Percentiles rank a stretch among this genome's conserved stretches.
Conservation (phyloP, 2,888 invertebrate genomes). For the Suillia variegata region DNA sequence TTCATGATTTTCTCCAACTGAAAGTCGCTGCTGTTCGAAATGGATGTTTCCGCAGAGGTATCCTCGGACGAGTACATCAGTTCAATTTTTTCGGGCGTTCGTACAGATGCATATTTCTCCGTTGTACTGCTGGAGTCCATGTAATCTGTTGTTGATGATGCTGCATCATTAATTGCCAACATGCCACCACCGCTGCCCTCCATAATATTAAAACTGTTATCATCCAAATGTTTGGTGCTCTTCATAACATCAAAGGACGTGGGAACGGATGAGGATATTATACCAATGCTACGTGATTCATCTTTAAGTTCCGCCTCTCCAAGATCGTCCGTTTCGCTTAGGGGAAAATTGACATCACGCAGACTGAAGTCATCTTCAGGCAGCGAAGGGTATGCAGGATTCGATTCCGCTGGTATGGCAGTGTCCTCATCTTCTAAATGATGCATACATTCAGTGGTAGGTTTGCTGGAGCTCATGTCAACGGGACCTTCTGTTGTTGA, state of each 20-base stretch:
- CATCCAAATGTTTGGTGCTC: slow-evolving; percentile 37
- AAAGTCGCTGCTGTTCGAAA: slow-evolving; percentile 43
- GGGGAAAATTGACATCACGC: slow-evolving; percentile 47
- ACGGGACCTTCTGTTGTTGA: slow-evolving; percentile 34
- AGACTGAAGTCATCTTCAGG: slow-evolving; percentile 64
- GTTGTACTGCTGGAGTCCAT: slow-evolving; percentile 22
- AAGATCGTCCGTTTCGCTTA: slow-evolving; percentile 48
- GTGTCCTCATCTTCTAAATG: slow-evolving; percentile 50
- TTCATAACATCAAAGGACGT: slow-evolving; percentile 36
- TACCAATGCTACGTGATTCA: slow-evolving; percentile 46
- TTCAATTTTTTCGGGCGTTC: slow-evolving; percentile 23
- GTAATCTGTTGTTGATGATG: slow-evolving; percentile 18
- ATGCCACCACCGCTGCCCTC: slow-evolving; percentile 33
- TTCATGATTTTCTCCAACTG: slow-evolving; percentile 29
- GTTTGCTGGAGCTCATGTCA: slow-evolving; percentile 24
- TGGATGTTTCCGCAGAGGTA: slow-evolving; percentile 40
- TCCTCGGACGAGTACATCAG: slow-evolving; percentile 51
- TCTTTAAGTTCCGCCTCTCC: slow-evolving; percentile 43
- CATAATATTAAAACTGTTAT: slow-evolving; percentile 7
- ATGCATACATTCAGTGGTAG: slow-evolving; percentile 24
- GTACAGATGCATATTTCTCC: slow-evolving; percentile 4
- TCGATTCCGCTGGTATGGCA: slow-evolving; percentile 49
- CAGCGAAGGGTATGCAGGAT: slow-evolving; percentile 65
- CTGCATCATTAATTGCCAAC: slow-evolving; percentile 17
- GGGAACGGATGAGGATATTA: too few species aligned